Percentiles rank a stretch among this genome's conserved stretches.
Evolutionary conservation across 2,113 vertebrate genomes (phyloP).

Genomic region (Fregetta grallaria): DNA sequence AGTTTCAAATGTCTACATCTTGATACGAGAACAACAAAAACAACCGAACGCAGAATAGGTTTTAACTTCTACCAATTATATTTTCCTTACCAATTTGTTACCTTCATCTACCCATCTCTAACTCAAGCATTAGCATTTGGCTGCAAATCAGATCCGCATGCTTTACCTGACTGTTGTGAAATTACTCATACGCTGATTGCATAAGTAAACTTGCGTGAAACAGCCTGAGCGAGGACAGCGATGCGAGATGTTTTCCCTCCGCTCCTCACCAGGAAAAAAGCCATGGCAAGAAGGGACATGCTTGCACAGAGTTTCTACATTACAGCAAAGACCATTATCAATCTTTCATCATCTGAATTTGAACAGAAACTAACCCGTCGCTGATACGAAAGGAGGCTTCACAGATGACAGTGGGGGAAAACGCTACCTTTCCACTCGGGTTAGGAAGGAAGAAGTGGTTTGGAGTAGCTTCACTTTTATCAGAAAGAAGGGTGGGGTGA

Average conservation of each 20-base stretch:
- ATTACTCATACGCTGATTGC: background rate
- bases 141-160: background rate
- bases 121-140: slow-evolving; percentile 1
- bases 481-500: background rate
- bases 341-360: background rate
- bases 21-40: background rate
- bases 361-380: background rate
- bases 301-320: background rate
- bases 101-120: background rate
- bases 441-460: background rate
- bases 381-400: background rate
- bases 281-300: background rate
- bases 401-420: background rate
- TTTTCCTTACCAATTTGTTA: background rate
- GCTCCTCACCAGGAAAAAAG: background rate
- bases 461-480: background rate
- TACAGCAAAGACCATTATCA: background rate
- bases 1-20: background rate
- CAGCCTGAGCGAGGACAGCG: background rate
- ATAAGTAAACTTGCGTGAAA: background rate
- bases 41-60: background rate
- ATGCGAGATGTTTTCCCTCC: background rate
- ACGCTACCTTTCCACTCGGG: background rate
- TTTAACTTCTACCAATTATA: background rate
- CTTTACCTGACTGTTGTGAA: slow-evolving; percentile 9